These are phyloP conservation scores for Trissoscelio sp. DNA, from an alignment of 2,888 invertebrate genomes.

Conservation along the genomic window DNA sequence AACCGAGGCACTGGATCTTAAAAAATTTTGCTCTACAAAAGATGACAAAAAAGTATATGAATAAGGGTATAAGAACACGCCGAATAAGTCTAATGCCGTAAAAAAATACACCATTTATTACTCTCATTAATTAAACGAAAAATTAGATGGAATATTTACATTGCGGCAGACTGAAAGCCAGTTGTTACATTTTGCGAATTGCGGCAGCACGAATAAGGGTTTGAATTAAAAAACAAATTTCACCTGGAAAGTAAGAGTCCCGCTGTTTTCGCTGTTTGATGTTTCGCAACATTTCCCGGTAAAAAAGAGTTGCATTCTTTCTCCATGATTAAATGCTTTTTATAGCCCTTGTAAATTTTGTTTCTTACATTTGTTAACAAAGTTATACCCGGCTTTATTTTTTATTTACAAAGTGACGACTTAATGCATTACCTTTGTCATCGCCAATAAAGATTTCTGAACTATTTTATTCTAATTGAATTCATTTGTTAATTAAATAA, in stretches of 20 bases:
- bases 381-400: conserved; percentile 20
- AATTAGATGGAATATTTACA: conserved; percentile 56
- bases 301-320: conserved; percentile 41
- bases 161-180: conserved; percentile 32
- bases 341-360: conserved; percentile 12
- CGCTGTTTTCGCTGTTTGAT: conserved; percentile 42
- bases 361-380: conserved; percentile 38
- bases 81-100: conserved; percentile 20
- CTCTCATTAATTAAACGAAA: conserved; percentile 55
- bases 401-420: conserved; percentile 20
- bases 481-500: too few relatives aligned
- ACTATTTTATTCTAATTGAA: background rate
- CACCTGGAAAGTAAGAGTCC: conserved; percentile 29
- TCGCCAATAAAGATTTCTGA: background rate
- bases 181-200: conserved; percentile 48
- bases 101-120: conserved; percentile 47
- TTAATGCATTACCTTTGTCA: background rate
- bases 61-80: conserved; percentile 15
- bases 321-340: conserved; percentile 47
- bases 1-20: background rate
- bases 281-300: conserved; percentile 20
- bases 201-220: conserved; percentile 25
- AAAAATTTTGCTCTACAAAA: background rate
- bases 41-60: background rate
- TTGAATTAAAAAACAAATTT: conserved; percentile 49